Percentiles rank a stretch among this genome's conserved stretches.
Evolutionary conservation across 2,888 invertebrate species (phyloP).

Genomic region (Dermolepida albohirtum): DNA sequence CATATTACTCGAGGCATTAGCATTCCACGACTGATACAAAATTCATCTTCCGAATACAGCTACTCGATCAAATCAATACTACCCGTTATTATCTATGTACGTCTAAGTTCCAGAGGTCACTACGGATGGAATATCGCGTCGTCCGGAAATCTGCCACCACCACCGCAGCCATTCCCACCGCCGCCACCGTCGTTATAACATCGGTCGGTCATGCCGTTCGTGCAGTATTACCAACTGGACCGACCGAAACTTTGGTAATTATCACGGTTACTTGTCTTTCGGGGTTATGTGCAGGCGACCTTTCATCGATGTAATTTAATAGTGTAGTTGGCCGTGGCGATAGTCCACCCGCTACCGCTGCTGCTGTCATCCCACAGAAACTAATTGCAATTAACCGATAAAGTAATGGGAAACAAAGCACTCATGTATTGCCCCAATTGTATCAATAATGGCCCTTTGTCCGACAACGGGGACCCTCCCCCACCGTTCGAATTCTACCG

Average conservation of each 20-base stretch:
- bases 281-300: conserved; percentile 57
- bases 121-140: conserved; percentile 29
- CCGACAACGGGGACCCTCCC: background rate
- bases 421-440: conserved; percentile 34
- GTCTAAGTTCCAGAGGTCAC: conserved; percentile 24
- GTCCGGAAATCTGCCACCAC: conserved; percentile 11
- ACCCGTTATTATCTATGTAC: conserved; percentile 23
- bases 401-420: conserved; percentile 46
- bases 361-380: conserved; percentile 47
- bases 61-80: conserved; percentile 19
- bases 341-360: conserved; percentile 49
- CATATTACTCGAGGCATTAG: too few species aligned
- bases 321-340: conserved; percentile 48
- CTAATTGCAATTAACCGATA: conserved; percentile 56
- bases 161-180: conserved; percentile 1
- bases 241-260: conserved; percentile 62
- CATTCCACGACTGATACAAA: too few species aligned
- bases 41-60: conserved; percentile 2
- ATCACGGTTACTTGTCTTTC: conserved; percentile 59
- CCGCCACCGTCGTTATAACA: conserved; percentile 14
- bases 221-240: conserved; percentile 36
- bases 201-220: conserved; percentile 32
- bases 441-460: conserved; percentile 35
- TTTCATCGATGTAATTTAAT: conserved; percentile 58
- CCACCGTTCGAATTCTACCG: background rate